Conservation (phyloP, 1,140 invertebrate genomes). For the Drosophila auraria region DNA sequence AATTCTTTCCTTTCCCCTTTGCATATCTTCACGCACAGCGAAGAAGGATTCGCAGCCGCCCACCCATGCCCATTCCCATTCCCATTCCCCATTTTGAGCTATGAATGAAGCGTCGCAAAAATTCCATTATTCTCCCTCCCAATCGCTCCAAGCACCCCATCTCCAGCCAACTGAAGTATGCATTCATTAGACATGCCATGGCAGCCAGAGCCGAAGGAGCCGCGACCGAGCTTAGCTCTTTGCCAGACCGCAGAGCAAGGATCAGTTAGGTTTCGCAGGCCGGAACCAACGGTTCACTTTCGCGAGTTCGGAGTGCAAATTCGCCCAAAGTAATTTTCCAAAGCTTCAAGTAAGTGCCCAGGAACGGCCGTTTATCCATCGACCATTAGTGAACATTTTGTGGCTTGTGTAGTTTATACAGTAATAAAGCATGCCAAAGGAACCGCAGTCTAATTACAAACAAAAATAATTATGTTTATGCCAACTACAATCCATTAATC, state of each 20-base stretch:
- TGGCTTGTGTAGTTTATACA: conserved; percentile 7
- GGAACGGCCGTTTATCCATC: conserved; percentile 1
- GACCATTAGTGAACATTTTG: conserved; percentile 17
- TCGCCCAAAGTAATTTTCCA: neutral
- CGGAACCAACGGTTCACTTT: conserved; percentile 63
- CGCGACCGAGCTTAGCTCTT: conserved; percentile 76
- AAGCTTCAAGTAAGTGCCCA: conserved; percentile 52
- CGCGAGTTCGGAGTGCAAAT: conserved; percentile 25
- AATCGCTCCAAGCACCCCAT: conserved; percentile 26
- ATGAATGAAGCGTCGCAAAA: conserved; percentile 66
- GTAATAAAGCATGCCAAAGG: conserved; percentile 14
- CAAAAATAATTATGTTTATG: conserved; percentile 46
- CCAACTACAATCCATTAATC: conserved; percentile 12
- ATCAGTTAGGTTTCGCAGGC: conserved; percentile 73
- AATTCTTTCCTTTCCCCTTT: conserved; percentile 11
- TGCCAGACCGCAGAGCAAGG: conserved; percentile 55
- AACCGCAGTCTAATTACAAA: conserved; percentile 47
- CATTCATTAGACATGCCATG: conserved; percentile 78
- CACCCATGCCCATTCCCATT: neutral
- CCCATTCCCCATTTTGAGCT: neutral
- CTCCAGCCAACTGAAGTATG: conserved; percentile 57
- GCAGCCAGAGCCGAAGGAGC: conserved; percentile 39
- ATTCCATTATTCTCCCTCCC: conserved; percentile 75
- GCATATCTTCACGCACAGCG: conserved; percentile 68
- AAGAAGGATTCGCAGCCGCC: neutral